Base-by-base conservation (phyloP, 2,888 invertebrate species). In the Drosophila putrida region DNA sequence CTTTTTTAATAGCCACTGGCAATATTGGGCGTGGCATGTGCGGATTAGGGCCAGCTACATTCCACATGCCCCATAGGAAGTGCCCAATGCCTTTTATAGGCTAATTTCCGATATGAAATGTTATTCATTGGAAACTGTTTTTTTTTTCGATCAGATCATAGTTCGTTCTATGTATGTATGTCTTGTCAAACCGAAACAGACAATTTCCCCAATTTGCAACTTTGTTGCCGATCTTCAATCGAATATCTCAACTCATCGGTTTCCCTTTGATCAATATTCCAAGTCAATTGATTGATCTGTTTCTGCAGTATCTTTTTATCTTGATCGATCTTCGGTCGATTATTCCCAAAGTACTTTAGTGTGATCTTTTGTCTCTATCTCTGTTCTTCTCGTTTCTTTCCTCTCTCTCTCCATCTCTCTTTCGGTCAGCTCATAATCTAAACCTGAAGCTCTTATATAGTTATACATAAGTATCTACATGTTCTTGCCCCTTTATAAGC, bases 1-100 rank as follows among this genome's bases (percentile, higher is more conserved):
- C 47, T 70, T 64, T 85, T 82, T 79, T 85, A 82, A 88, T 85
- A 66, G 71, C 47, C 44, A 9, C 11, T 36, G 10, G 9, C 31
- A 46, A 13, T 4, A n/a, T 9, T 13, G 62, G 54, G 46, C 39
- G 35, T 62, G 58, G 57, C 51, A 54, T 51, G 57, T 55, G 71
- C 51, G 36, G 35, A 44, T 35, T 44, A 58, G 36, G 39, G 39
- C 51, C 51, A 5, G 13, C 13, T 8, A 31, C 13, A 20, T 49
- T 20, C 20, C 11, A n/a, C 11, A 15, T 41, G 49, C 27, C 28
- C 39, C 15, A 57, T 41, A 78, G 82, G 67, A 79, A 77, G 67
- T 67, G 71, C 62, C 69, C 69, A 66, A 60, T 36, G 63, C 71
- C 72, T 71, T 57, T 57, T 74, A 61, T 72, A 44, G 27, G 63